Conservation (phyloP, 2,113 vertebrate species). For the Hyperoodon ampullatus region DNA sequence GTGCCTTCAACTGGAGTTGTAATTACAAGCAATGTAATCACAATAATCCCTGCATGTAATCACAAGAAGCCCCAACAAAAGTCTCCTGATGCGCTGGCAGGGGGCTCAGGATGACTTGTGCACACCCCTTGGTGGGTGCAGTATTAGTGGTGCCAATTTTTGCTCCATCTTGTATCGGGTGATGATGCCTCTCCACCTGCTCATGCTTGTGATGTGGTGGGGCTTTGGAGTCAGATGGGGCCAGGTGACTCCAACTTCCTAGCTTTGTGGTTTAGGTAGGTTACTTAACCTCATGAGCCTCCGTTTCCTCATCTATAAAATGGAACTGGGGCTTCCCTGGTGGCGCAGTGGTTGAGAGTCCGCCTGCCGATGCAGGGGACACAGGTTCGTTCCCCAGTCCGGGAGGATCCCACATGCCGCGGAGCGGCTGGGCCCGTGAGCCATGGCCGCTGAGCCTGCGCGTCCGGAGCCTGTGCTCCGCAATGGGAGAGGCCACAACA, state of each 20-base stretch:
- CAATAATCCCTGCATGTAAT: not conserved
- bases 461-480: too few species aligned
- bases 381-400: too few species aligned
- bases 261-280: not conserved
- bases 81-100: not conserved
- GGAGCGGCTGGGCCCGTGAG: too few species aligned
- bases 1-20: slow-evolving; percentile 13
- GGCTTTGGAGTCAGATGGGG: not conserved
- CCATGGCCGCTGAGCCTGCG: too few species aligned
- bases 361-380: too few species aligned
- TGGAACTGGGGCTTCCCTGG: not conserved
- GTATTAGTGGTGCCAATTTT: not conserved
- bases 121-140: not conserved
- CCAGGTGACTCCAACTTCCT: not conserved
- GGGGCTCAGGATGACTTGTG: not conserved
- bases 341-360: too few species aligned
- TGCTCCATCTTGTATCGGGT: not conserved
- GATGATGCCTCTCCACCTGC: not conserved
- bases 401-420: too few species aligned
- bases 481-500: too few species aligned
- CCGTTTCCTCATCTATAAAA: not conserved
- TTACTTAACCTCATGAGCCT: not conserved
- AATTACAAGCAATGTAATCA: not conserved
- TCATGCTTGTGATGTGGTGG: not conserved
- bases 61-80: not conserved